A percentile compares a stretch with the other conserved stretches of the same genome.
Conservation (phyloP, 2,888 invertebrate species). For the Stenichneumon culpator region DNA sequence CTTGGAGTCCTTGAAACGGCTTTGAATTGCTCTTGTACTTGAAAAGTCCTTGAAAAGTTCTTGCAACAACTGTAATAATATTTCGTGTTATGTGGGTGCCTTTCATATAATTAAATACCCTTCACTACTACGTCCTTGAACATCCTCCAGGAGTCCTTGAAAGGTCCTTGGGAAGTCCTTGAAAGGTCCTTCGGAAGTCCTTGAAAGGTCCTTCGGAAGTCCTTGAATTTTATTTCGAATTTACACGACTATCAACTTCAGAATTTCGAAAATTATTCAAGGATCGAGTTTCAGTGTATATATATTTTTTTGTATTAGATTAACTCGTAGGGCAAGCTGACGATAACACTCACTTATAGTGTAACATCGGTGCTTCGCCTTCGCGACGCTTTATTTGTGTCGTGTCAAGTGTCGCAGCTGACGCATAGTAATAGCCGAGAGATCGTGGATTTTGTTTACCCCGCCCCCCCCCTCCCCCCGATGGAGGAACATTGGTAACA, state of each 20-base stretch:
- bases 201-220: too few species aligned
- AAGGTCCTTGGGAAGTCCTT: too few species aligned
- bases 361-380: conserved; percentile 5
- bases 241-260: neutral
- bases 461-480: neutral
- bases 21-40: too few species aligned
- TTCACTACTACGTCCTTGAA: too few species aligned
- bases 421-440: conserved; percentile 8
- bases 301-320: too few species aligned
- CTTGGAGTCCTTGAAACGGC: too few species aligned
- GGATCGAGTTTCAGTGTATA: neutral
- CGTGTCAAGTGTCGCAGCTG: conserved; percentile 20
- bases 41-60: too few species aligned
- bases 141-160: neutral
- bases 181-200: neutral
- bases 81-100: too few species aligned
- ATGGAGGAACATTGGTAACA: conserved; percentile 39
- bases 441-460: neutral
- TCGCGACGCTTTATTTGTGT: conserved; percentile 50
- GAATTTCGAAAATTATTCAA: neutral
- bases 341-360: conserved; percentile 54
- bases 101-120: too few species aligned
- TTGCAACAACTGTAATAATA: too few species aligned
- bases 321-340: neutral
- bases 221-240: neutral